Conservation (phyloP, 2,888 invertebrate genomes). For the Cataglyphis cursor region DNA sequence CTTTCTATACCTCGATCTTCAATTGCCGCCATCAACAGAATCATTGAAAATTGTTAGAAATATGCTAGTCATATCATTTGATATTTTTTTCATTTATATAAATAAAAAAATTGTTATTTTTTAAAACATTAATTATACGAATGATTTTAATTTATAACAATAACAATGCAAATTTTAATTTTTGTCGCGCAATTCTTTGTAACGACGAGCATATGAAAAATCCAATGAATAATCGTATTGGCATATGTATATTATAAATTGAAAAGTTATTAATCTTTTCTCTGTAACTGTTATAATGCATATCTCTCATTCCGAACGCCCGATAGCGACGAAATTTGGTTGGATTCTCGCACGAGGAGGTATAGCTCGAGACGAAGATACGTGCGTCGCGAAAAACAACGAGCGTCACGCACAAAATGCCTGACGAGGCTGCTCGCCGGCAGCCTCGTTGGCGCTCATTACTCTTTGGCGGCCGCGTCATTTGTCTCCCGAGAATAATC, state of each 20-base stretch:
- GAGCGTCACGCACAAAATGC: conserved; percentile 63
- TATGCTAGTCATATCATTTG: not conserved
- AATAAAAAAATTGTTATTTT: not conserved
- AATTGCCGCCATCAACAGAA: not conserved
- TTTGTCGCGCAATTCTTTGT: not conserved
- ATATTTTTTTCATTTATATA: not conserved
- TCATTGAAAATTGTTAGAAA: not conserved
- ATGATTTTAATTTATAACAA: not conserved
- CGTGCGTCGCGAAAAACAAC: conserved; percentile 40
- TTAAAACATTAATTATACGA: not conserved
- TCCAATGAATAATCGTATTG: not conserved
- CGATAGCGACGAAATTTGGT: conserved; percentile 20
- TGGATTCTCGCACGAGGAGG: conserved; percentile 5
- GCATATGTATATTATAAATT: not conserved
- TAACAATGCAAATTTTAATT: not conserved
- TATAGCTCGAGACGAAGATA: conserved; percentile 23
- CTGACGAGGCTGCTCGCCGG: conserved; percentile 64
- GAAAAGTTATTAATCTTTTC: not conserved
- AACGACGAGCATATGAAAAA: not conserved
- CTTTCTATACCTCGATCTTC: conserved; percentile 24
- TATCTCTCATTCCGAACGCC: not conserved
- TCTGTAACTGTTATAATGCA: not conserved
- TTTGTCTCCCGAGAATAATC: conserved; percentile 81
- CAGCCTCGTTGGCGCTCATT: conserved; percentile 77
- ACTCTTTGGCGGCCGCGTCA: conserved; percentile 79